Conservation (phyloP, 2,797 vertebrate genomes). For the Lutjanus campechanus region DNA sequence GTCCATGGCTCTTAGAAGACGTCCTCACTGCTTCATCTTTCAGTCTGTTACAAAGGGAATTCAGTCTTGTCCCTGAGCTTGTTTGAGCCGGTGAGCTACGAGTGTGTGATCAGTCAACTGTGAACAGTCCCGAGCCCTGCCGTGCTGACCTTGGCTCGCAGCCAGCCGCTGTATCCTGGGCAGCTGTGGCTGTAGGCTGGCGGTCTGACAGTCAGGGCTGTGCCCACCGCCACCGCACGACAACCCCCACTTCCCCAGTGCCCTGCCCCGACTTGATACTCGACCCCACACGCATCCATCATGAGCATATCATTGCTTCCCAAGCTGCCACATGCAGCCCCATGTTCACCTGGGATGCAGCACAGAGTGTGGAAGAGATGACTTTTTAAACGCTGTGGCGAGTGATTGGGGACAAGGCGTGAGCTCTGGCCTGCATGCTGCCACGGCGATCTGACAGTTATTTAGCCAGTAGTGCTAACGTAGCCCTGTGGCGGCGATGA, state of each 20-base stretch:
- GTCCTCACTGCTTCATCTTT: constrained; percentile 51
- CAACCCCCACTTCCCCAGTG: constrained; percentile 80
- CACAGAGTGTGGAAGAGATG: constrained; percentile 65
- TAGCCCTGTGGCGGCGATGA: constrained; percentile 83
- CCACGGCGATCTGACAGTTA: constrained; percentile 85
- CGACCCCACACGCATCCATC: constrained; percentile 87
- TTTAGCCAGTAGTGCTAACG: constrained; percentile 79
- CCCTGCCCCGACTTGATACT: constrained; percentile 86
- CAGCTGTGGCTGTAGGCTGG: constrained; percentile 85
- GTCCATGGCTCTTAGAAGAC: constrained; percentile 41
- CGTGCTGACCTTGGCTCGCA: constrained; percentile 88
- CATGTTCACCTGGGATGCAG: constrained; percentile 83
- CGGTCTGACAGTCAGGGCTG: constrained; percentile 84
- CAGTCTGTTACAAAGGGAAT: constrained; percentile 68
- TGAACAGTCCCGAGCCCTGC: constrained; percentile 80
- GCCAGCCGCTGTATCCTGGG: constrained; percentile 83
- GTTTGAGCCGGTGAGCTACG: constrained; percentile 75
- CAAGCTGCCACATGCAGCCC: constrained; percentile 81
- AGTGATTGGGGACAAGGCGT: constrained; percentile 69
- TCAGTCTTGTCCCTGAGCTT: constrained; percentile 74
- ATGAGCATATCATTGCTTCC: constrained; percentile 84
- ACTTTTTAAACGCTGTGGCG: constrained; percentile 73
- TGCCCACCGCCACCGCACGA: constrained; percentile 78
- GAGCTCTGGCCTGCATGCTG: constrained; percentile 77
- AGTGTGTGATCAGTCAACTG: constrained; percentile 85